A percentile compares a stretch with the other conserved stretches of the same genome.
These are phyloP conservation scores for Poecilia wingei DNA, from an alignment of 2,797 vertebrate genomes.

Conservation along the genomic window DNA sequence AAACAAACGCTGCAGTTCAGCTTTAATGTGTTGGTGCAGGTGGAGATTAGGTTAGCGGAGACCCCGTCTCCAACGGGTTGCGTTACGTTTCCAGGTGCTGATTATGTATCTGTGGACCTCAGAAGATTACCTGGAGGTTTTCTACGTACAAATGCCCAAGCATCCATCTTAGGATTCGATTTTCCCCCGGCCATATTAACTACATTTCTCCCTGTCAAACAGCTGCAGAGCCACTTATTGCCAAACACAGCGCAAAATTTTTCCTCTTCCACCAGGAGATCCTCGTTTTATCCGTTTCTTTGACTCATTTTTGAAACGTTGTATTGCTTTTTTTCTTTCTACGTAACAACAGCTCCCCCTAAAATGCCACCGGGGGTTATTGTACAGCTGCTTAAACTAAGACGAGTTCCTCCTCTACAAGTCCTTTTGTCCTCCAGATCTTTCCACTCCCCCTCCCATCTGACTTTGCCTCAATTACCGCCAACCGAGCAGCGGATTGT, in stretches of 20 bases:
- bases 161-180: constrained; percentile 76
- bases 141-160: constrained; percentile 61
- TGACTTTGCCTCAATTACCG: constrained; percentile 61
- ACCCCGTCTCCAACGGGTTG: constrained; percentile 41
- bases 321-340: constrained; percentile 26
- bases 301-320: constrained; percentile 46
- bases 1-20: constrained; percentile 61
- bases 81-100: constrained; percentile 37
- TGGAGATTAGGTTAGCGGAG: constrained; percentile 44
- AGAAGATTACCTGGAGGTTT: constrained; percentile 52
- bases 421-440: constrained; percentile 57
- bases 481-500: constrained; percentile 55
- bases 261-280: background rate
- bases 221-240: constrained; percentile 38
- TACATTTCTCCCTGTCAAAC: constrained; percentile 64
- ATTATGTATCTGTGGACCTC: constrained; percentile 43
- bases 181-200: constrained; percentile 63
- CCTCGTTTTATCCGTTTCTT: constrained; percentile 35
- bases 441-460: constrained; percentile 23
- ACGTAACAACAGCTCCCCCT: constrained; percentile 34
- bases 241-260: constrained; percentile 36
- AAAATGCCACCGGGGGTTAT: constrained; percentile 61
- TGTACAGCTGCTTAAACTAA: constrained; percentile 48
- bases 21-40: constrained; percentile 50
- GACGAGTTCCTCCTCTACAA: constrained; percentile 55